Evolutionary conservation across 92 coral and sea anemone species (phyloP), one percentile per base, ranked within the genome.

Genomic region (Diadumene lineata): DNA sequence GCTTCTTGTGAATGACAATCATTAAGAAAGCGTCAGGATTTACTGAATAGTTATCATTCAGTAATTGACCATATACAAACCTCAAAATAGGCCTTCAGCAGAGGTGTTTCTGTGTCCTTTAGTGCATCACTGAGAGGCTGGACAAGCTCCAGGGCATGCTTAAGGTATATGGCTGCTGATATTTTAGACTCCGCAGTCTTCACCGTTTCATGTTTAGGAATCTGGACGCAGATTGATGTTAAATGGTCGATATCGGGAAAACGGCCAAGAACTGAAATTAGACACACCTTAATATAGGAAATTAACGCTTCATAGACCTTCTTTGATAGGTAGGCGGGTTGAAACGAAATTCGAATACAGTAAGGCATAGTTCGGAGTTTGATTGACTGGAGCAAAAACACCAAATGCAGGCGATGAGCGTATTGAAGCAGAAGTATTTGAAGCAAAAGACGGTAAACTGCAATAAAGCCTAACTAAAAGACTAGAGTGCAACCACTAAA

Each of bases 171-270:
- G 21, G 91, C 90, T 16, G 96, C 93, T 11, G 96, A 66, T 65
- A 96, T 96, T 78, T 96, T 96, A 29, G 97, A 86, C 46, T 96
- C 99, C n/a, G 99, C 97, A 0, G 99, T 96, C 73, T 96, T 96
- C 11, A 96, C 85, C 21, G 97, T 92, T 48, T 96, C 99, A 62
- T 89, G 88, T 79, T 96, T 96, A 29, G 99, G 99, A 50, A 96
- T 88, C 74, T 96, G 97, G 31, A 92, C 90, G 57, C 97, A 96
- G 94, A 96, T 83, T 50, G 99, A 86, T 15, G 97, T 92, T 43
- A 96, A 70, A 82, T 96, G 99, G 34, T 96, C 99, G 60, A 96
- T 87, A 69, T 96, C 99, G 82, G 92, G 77, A 71, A 96, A 92
- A 32, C 94, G 87, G 8, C 91, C 90, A 9, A 96, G 83, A 43